These are phyloP conservation scores for Bugulina stolonifera DNA, from an alignment of 2,888 invertebrate genomes.

Conservation along the genomic window DNA sequence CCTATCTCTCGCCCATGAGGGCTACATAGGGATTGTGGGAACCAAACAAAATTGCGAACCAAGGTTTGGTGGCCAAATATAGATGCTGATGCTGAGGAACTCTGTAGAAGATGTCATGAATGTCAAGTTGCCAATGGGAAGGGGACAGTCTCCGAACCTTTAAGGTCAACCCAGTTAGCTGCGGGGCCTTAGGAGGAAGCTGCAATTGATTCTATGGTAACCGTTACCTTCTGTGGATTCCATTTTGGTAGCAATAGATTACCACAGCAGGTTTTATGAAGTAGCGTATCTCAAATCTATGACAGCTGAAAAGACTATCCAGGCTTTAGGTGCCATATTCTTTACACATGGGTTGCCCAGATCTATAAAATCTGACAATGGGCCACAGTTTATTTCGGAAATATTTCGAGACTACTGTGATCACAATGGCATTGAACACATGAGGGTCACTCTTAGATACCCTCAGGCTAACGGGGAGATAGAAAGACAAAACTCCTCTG, in stretches of 20 bases:
- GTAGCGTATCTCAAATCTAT: neutral
- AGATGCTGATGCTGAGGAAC: neutral
- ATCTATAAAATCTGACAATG: neutral
- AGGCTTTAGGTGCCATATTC: neutral
- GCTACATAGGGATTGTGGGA: neutral
- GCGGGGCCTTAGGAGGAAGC: too few relatives aligned
- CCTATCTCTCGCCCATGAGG: neutral
- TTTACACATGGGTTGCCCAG: neutral
- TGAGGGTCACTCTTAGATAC: neutral
- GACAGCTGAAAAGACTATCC: neutral
- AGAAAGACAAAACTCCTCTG: neutral
- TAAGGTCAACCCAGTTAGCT: neutral
- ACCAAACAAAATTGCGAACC: neutral
- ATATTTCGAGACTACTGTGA: neutral
- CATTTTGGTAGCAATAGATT: neutral
- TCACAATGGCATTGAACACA: neutral
- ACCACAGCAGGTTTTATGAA: neutral
- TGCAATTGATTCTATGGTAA: neutral
- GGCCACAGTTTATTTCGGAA: neutral
- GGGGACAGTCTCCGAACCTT: neutral
- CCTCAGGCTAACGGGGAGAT: neutral
- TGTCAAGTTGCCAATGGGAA: neutral
- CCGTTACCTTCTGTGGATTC: neutral
- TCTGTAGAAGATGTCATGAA: neutral
- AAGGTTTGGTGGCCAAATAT: constrained; percentile 7